Evolutionary conservation across 2,113 vertebrate species (phyloP), one percentile per base, ranked within the genome.

Genomic region (Scortum barcoo): DNA sequence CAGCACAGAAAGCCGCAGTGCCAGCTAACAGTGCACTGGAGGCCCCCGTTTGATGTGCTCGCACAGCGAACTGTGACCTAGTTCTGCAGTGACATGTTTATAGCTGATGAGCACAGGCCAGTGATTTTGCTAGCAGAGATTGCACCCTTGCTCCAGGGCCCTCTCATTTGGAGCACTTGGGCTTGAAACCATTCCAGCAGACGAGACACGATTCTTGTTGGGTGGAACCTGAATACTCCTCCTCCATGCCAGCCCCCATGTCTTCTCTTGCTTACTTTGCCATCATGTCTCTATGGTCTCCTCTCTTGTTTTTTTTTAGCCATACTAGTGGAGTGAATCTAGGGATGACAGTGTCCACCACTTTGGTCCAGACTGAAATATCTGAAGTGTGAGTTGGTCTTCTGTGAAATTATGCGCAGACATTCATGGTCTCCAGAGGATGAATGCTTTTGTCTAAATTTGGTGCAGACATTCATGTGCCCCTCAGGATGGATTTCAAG

Each of bases 51-150:
- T 89, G 87, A 93, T 94, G 88, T 90, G 79, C 79, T 58, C 14
- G 51, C 79, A 48, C 67, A 71, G 73, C 90, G 92, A 93, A 83
- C 84, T 71, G 61, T 94, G 95, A 95, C 94, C 95, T 89, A 95
- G 88, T 95, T 95, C 84, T 42, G 66, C 87, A 61, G 56, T 88
- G 90, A 94, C 89, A 91, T 92, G 93, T 93, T 95, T 94, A 93
- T 88, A 85, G 90, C 81, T 76, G 91, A 93, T 91, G 91, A 92
- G 88, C 92, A 91, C 89, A 93, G 93, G 84, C 88, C 90, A 87
- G 89, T 86, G 91, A 91, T 93, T 94, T 92, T 60, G 86, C 85
- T 74, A 65, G 89, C 78, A 90, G 89, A 93, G 91, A 95, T 90
- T 88, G 89, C 84, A 92, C 66, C 74, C 86, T 91, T 80, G 88